Evolutionary conservation across 1,140 invertebrate genomes (phyloP).

Genomic region (Drosophila biarmipes): DNA sequence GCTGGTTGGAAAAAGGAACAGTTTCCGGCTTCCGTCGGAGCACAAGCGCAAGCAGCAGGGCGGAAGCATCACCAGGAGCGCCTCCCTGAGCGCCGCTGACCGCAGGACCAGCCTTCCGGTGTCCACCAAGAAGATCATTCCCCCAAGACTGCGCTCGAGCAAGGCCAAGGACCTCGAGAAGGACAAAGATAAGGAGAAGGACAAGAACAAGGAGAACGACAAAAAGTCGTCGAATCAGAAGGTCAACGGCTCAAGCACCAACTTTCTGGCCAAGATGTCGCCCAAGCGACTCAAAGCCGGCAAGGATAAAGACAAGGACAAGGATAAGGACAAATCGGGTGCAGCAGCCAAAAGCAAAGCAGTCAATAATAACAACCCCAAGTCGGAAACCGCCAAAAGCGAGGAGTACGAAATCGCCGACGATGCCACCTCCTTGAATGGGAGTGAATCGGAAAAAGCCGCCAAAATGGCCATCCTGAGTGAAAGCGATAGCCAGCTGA

Average conservation of each 20-base stretch:
- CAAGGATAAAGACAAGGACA: constrained; percentile 45
- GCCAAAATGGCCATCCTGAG: constrained; percentile 84
- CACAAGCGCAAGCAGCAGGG: constrained; percentile 43
- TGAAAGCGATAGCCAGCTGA: constrained; percentile 84
- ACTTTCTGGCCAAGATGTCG: constrained; percentile 68
- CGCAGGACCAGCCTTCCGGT: constrained; percentile 63
- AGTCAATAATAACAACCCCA: constrained; percentile 37
- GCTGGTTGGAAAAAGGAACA: constrained; percentile 69
- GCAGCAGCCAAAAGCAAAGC: constrained; percentile 20
- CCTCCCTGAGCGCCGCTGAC: constrained; percentile 75
- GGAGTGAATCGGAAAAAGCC: constrained; percentile 58
- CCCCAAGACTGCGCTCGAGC: constrained; percentile 36
- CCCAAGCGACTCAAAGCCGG: constrained; percentile 59
- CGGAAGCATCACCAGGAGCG: constrained; percentile 62
- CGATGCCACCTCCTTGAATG: constrained; percentile 86
- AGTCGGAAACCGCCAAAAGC: constrained; percentile 10
- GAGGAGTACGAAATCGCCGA: constrained; percentile 87
- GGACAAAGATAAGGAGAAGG: constrained; percentile 61
- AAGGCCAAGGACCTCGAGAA: constrained; percentile 66
- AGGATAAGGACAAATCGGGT: constrained; percentile 32
- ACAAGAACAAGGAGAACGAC: constrained; percentile 59
- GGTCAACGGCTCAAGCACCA: constrained; percentile 33
- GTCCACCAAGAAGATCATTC: constrained; percentile 40
- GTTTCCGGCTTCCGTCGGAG: constrained; percentile 56
- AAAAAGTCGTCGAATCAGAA: constrained; percentile 72